Evolutionary conservation across 2,888 invertebrate genomes (phyloP).

Genomic region (Scaptodrosophila latifasciaeformis): DNA sequence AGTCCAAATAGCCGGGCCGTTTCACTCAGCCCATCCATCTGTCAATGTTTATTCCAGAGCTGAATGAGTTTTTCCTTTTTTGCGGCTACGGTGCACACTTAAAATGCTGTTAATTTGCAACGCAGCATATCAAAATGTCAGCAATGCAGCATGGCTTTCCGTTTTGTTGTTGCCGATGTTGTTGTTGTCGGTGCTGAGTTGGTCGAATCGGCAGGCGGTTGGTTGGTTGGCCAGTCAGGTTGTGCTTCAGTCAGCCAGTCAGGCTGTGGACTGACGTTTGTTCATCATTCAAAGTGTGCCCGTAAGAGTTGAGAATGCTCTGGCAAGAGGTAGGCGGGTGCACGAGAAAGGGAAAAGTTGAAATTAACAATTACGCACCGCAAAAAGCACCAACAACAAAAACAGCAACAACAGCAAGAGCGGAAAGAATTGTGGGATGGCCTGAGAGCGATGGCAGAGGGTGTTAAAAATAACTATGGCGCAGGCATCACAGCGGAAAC

Average conservation of each 20-base stretch:
- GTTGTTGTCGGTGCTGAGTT: slow-evolving; percentile 9
- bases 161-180: slow-evolving; percentile 10
- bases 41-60: slow-evolving; percentile 49
- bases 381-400: slow-evolving; percentile 35
- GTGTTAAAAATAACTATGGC: slow-evolving; percentile 52
- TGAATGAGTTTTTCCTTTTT: slow-evolving; percentile 36
- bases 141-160: slow-evolving; percentile 25
- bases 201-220: slow-evolving; percentile 9
- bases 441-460: slow-evolving; percentile 12
- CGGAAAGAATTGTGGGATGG: slow-evolving; percentile 1
- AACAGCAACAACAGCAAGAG: slow-evolving; percentile 9
- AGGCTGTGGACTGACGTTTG: slow-evolving; percentile 16
- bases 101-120: slow-evolving; percentile 60
- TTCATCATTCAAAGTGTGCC: slow-evolving; percentile 45
- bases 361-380: slow-evolving; percentile 64
- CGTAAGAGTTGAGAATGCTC: too few relatives aligned
- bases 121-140: slow-evolving; percentile 54
- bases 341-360: slow-evolving; percentile 22
- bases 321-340: neutral
- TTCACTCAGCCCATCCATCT: slow-evolving; percentile 26
- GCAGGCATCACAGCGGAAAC: slow-evolving; percentile 62
- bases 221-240: neutral
- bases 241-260: slow-evolving; percentile 28
- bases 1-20: too few relatives aligned
- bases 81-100: slow-evolving; percentile 40